Conservation (phyloP, 1,140 invertebrate species). For the Sycophila sp. region DNA sequence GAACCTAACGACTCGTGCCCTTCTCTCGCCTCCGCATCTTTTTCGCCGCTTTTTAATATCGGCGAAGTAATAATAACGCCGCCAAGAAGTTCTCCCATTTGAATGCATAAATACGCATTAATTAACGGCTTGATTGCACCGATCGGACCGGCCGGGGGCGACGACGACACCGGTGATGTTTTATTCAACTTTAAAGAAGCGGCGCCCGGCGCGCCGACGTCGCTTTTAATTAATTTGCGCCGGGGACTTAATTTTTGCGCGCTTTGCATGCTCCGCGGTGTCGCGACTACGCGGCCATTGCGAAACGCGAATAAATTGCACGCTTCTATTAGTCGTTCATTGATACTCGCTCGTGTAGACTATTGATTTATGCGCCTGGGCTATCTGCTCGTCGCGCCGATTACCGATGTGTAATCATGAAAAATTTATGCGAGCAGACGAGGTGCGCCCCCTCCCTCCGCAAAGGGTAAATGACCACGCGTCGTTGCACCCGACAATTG, state of each 20-base stretch:
- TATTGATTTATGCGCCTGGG: background rate
- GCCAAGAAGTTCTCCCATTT: background rate
- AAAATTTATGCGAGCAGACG: background rate
- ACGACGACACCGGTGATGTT: background rate
- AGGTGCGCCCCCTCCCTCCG: background rate
- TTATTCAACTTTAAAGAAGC: slow-evolving; percentile 28
- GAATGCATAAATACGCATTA: slow-evolving; percentile 24
- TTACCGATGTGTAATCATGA: slow-evolving; percentile 3
- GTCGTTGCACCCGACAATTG: too few relatives aligned
- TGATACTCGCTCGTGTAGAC: background rate
- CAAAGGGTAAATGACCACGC: background rate
- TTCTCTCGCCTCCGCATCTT: background rate
- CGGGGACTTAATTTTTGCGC: slow-evolving; percentile 11
- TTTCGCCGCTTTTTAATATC: background rate
- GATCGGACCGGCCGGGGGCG: background rate
- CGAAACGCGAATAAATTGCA: slow-evolving; percentile 21
- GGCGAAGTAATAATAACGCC: background rate
- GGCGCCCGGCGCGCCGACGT: background rate
- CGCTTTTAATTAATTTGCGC: slow-evolving; percentile 26
- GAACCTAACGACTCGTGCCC: too few relatives aligned
- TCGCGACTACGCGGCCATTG: background rate
- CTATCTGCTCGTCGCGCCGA: background rate
- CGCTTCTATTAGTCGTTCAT: slow-evolving; percentile 9
- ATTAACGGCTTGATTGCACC: slow-evolving; percentile 20
- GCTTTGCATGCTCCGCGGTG: background rate